phyloP scores from a whole-genome alignment of 2,113 vertebrate species.

The Colossoma macropomum region DNA sequence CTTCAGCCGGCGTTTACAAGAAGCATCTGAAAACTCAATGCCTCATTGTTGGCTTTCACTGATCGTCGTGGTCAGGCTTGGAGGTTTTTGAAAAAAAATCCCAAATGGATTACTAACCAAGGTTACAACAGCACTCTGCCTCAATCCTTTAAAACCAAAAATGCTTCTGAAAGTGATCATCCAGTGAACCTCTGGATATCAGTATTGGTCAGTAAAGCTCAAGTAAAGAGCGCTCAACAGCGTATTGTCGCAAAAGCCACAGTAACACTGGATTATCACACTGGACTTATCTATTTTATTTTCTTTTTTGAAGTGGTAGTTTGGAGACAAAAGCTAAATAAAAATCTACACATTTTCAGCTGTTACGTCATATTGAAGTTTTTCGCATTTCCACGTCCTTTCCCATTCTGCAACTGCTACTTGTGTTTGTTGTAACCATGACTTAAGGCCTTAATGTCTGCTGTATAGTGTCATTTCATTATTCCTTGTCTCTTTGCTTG shows the following conservation, averaged over 20 bases:
- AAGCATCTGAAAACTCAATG: constrained; percentile 44
- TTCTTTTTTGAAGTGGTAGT: too few species aligned
- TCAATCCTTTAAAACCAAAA: not conserved
- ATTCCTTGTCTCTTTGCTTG: too few species aligned
- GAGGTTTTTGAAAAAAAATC: constrained; percentile 2
- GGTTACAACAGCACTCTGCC: not conserved
- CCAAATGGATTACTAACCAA: constrained; percentile 13
- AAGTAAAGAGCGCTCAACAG: not conserved
- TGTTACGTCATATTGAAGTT: too few species aligned
- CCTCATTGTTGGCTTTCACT: constrained; percentile 42
- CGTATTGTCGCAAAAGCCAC: not conserved
- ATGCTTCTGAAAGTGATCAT: not conserved
- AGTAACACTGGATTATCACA: not conserved
- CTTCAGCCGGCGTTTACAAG: constrained; percentile 29
- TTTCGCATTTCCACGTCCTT: too few species aligned
- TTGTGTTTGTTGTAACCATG: too few species aligned
- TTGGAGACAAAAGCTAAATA: too few species aligned
- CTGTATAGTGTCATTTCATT: too few species aligned
- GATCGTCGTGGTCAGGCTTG: constrained; percentile 15
- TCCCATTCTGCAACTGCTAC: too few species aligned
- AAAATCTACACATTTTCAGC: too few species aligned
- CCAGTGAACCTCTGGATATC: not conserved
- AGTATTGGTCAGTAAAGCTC: not conserved
- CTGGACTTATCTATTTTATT: too few species aligned
- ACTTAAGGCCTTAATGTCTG: too few species aligned